Percentiles rank a stretch among this genome's conserved stretches.
Conservation (phyloP, 2,113 vertebrate species). For the Potamarius usumacintae region DNA sequence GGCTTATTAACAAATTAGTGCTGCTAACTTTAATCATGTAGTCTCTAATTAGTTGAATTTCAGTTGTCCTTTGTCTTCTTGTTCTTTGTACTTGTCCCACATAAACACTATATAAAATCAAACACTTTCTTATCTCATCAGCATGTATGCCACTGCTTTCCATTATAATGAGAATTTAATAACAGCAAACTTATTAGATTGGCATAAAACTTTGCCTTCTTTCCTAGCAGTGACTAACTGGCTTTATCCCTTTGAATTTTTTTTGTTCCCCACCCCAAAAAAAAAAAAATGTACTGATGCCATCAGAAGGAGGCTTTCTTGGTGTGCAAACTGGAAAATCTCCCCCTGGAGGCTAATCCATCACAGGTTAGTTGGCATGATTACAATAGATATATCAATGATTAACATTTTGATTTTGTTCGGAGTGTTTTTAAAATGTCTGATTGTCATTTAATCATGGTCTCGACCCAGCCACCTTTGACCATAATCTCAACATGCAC, state of each 20-base stretch:
- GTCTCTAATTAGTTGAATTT: background rate
- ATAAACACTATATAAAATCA: background rate
- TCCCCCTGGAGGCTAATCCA: background rate
- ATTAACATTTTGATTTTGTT: background rate
- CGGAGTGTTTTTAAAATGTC: background rate
- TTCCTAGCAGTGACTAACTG: background rate
- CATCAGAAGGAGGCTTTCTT: background rate
- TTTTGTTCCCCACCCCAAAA: background rate
- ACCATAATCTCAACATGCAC: constrained; percentile 6
- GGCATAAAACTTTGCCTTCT: background rate
- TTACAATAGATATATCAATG: background rate
- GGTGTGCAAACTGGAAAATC: background rate
- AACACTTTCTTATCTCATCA: background rate
- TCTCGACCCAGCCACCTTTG: background rate
- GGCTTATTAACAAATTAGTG: background rate
- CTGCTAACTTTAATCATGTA: background rate
- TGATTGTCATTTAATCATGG: constrained; percentile 4
- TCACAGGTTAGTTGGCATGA: background rate
- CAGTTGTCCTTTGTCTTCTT: background rate
- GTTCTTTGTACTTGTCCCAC: background rate
- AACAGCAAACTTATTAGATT: background rate
- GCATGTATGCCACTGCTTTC: background rate
- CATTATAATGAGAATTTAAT: background rate
- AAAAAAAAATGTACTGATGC: background rate
- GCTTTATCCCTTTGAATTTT: background rate